Conservation (phyloP, 2,888 invertebrate species). For the Yponomeuta cagnagella region DNA sequence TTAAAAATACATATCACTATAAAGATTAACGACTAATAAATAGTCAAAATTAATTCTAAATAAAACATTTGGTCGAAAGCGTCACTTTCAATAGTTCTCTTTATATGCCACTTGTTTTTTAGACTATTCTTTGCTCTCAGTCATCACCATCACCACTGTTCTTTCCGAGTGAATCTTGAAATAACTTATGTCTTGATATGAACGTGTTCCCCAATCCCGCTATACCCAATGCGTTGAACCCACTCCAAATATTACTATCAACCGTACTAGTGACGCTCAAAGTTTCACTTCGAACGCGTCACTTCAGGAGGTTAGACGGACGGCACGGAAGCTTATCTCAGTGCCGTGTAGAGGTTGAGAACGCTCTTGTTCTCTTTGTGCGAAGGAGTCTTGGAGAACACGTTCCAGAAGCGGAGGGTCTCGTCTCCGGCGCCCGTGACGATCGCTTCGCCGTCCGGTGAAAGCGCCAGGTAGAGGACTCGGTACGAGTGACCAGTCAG, state of each 20-base stretch:
- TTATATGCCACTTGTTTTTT: background rate
- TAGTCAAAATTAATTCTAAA: conserved; percentile 2
- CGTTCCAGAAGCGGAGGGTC: conserved; percentile 98
- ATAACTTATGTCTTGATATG: too few species aligned
- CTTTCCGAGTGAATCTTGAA: background rate
- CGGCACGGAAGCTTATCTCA: conserved; percentile 49
- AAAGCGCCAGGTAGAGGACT: conserved; percentile 96
- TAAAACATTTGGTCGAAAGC: background rate
- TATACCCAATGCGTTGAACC: too few species aligned
- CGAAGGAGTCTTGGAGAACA: conserved; percentile 97
- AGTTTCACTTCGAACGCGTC: too few species aligned
- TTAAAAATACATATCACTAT: background rate
- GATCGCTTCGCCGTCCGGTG: conserved; percentile 98
- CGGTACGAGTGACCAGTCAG: conserved; percentile 97
- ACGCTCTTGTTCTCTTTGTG: conserved; percentile 96
- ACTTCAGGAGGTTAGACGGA: background rate
- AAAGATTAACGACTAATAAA: background rate
- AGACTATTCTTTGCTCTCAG: background rate
- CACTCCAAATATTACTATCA: too few species aligned
- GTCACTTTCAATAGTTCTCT: background rate
- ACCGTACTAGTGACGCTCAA: too few species aligned
- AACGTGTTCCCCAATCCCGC: too few species aligned
- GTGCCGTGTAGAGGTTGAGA: conserved; percentile 91
- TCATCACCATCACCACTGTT: background rate
- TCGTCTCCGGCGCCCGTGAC: conserved; percentile 99